Evolutionary conservation across 2,888 invertebrate species (phyloP).

Genomic region (Drosophila incognita): DNA sequence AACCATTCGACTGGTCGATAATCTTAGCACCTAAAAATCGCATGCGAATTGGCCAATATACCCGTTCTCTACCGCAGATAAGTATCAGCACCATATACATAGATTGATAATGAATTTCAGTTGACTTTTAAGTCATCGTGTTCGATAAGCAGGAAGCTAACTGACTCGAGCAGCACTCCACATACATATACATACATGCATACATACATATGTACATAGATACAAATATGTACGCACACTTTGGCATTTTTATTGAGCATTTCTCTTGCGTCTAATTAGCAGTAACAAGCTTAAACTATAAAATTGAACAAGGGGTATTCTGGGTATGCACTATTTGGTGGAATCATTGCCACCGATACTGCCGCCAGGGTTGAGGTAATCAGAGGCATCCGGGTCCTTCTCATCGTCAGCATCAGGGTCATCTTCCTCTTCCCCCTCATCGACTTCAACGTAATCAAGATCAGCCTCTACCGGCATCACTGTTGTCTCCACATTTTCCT

Average conservation of each 20-base stretch:
- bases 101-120: background rate
- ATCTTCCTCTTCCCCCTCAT: background rate
- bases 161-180: background rate
- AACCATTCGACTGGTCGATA: background rate
- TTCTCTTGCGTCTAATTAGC: background rate
- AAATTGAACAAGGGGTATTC: background rate
- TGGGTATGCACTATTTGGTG: background rate
- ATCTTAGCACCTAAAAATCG: background rate
- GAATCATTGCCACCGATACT: conserved; percentile 38
- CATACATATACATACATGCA: no score
- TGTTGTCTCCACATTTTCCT: background rate
- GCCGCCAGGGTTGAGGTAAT: background rate
- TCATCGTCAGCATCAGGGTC: background rate
- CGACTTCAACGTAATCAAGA: background rate
- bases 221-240: background rate
- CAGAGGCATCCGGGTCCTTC: background rate
- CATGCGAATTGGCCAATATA: background rate
- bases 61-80: background rate
- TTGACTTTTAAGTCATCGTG: background rate
- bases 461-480: background rate
- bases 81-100: background rate
- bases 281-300: background rate
- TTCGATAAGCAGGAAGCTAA: background rate
- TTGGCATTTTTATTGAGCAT: conserved; percentile 2
- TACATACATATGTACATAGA: background rate